Evolutionary conservation across 2,797 vertebrate genomes (phyloP), one percentile per base, ranked within the genome.

Genomic region (Chelon auratus): DNA sequence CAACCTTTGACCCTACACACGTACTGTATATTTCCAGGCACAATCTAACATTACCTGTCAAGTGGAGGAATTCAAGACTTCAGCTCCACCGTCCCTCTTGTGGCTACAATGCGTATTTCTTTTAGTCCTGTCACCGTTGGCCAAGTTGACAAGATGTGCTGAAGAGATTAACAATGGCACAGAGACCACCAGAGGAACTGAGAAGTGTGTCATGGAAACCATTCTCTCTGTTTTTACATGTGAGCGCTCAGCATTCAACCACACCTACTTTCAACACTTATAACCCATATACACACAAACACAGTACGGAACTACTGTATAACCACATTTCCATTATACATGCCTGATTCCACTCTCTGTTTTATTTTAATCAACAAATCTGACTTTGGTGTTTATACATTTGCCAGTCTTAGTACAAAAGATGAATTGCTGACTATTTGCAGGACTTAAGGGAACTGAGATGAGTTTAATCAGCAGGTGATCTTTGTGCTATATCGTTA

Each of bases 131-230:
- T 14, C 8, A 47, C 4, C 8, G 9, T 70, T 36, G 9, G 26
- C 18, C 26, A 1, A 4, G 8, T 1, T 54, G 50, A 9, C 33
- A 42, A 59, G 47, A 77, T 43, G 26, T 24, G 17, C 17, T 26
- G 50, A 12, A 22, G 43, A 59, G 18, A 17, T 17, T 50, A 75
- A 15, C 7, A 56, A 7, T 24, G 24, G 30, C 8, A 30, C 22
- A 10, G n/a, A 53, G 42, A 71, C 64, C 55, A 75, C 37, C 2
- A 39, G 48, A 75, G 81, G 78, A 85, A 86, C 78, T 78, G 59
- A 82, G 48, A 83, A 48, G 22, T 30, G 24, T 61, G 62, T 80
- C 70, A 81, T 80, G 71, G 76, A 83, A 88, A 78, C 45, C 7
- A 22, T n/a, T 15, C 5, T 42, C 9, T 8, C 0, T 63, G 6